Percentiles rank a stretch among this genome's conserved stretches.
Conservation (phyloP, 2,888 invertebrate species). For the Gnatocerus cornutus region DNA sequence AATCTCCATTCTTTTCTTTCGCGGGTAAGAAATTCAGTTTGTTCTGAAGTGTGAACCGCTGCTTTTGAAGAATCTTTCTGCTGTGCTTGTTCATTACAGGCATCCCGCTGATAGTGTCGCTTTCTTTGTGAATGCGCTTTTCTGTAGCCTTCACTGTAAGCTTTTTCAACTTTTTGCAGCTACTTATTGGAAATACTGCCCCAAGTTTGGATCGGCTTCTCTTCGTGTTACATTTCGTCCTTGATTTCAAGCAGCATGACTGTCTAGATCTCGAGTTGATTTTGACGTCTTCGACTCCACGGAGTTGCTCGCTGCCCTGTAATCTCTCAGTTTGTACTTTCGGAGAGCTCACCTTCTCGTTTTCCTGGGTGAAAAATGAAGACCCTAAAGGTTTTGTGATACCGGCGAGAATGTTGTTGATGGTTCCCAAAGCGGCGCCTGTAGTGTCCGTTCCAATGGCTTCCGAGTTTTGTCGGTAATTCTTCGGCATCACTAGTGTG, state of each 20-base stretch:
- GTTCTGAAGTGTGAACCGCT: constrained; percentile 6
- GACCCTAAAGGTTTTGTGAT: constrained; percentile 60
- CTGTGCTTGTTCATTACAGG: constrained; percentile 5
- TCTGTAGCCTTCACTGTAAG: constrained; percentile 2
- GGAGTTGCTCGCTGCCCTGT: constrained; percentile 15
- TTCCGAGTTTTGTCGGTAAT: constrained; percentile 57
- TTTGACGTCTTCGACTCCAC: constrained; percentile 37
- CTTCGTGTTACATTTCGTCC: constrained; percentile 2
- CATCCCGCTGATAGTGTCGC: neutral
- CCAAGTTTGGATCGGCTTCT: constrained; percentile 22
- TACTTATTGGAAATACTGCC: constrained; percentile 7
- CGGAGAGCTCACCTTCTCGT: neutral
- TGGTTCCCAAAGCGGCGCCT: constrained; percentile 62
- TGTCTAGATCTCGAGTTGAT: constrained; percentile 39
- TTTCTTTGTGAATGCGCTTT: constrained; percentile 7
- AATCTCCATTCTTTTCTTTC: constrained; percentile 11
- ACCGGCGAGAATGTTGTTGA: constrained; percentile 63
- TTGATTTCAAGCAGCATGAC: constrained; percentile 1
- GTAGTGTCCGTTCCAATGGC: constrained; percentile 59
- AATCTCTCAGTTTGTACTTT: neutral
- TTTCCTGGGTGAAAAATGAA: neutral
- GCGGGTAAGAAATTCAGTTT: neutral
- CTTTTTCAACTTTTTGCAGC: constrained; percentile 28
- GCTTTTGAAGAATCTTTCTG: constrained; percentile 12
- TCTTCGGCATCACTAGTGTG: neutral